A percentile compares a stretch with the other conserved stretches of the same genome.
These are phyloP conservation scores for Lomographa bimaculata DNA, from an alignment of 2,888 invertebrate species.

Conservation along the genomic window DNA sequence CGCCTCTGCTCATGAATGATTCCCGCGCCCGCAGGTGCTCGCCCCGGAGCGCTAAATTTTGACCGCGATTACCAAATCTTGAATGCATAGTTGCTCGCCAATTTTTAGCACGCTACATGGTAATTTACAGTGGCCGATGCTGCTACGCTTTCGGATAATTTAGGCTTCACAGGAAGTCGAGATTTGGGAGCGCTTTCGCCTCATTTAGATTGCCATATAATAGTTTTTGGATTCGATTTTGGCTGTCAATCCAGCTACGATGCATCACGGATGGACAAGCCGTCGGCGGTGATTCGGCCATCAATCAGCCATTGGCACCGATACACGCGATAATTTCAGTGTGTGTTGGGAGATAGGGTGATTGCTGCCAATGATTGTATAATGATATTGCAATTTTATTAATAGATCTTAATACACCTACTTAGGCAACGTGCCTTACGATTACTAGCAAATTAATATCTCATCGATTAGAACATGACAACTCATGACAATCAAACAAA, in stretches of 20 bases:
- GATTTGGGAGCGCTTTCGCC: slow-evolving; percentile 59
- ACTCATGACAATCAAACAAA: no score
- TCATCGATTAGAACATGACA: no score
- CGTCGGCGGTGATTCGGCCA: slow-evolving; percentile 52
- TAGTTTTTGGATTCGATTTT: slow-evolving; percentile 43
- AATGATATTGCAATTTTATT: slow-evolving; percentile 55
- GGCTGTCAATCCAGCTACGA: slow-evolving; percentile 51
- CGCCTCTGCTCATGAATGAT: slow-evolving; percentile 75
- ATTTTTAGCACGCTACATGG: slow-evolving; percentile 74
- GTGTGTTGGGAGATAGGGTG: slow-evolving; percentile 60
- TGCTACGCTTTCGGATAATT: slow-evolving; percentile 62
- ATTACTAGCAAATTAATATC: slow-evolving; percentile 14
- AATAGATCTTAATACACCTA: slow-evolving; percentile 41
- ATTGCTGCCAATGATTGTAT: slow-evolving; percentile 73
- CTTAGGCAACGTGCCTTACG: slow-evolving; percentile 12
- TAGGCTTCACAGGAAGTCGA: slow-evolving; percentile 68
- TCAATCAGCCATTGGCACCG: slow-evolving; percentile 75
- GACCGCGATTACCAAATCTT: slow-evolving; percentile 66
- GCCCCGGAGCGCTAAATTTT: slow-evolving; percentile 67
- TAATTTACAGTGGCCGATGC: slow-evolving; percentile 71
- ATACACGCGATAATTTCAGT: slow-evolving; percentile 69
- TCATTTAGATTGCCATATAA: slow-evolving; percentile 53
- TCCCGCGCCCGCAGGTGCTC: slow-evolving; percentile 72
- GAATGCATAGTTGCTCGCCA: slow-evolving; percentile 63
- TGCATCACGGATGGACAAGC: slow-evolving; percentile 49